Evolutionary conservation across 2,113 vertebrate genomes (phyloP).

Genomic region (Ptilonorhynchus violaceus): DNA sequence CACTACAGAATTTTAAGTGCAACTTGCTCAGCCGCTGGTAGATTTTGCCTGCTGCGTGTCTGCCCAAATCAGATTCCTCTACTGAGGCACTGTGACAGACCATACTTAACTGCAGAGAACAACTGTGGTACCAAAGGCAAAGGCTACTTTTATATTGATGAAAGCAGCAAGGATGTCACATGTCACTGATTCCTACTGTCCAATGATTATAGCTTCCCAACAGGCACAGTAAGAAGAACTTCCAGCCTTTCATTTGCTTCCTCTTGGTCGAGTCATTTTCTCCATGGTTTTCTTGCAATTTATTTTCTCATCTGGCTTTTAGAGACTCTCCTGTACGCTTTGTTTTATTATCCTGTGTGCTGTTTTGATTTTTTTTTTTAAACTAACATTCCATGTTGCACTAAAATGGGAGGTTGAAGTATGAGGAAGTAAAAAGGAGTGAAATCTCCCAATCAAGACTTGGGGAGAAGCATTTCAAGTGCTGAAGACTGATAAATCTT

Average conservation of each 20-base stretch:
- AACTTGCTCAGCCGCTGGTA: background rate
- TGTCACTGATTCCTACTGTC: background rate
- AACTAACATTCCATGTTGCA: background rate
- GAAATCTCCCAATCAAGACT: background rate
- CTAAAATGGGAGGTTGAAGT: background rate
- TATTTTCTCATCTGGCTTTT: background rate
- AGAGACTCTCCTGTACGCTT: background rate
- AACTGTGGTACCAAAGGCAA: background rate
- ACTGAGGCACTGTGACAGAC: background rate
- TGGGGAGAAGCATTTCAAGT: background rate
- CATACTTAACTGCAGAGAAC: background rate
- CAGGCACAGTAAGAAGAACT: background rate
- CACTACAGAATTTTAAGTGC: background rate
- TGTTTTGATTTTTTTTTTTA: background rate
- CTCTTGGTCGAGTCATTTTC: background rate
- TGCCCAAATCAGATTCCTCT: background rate
- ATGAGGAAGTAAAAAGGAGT: background rate
- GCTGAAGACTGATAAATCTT: background rate
- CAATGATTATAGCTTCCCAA: conserved; percentile 12
- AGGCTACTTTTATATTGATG: background rate
- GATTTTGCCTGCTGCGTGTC: background rate
- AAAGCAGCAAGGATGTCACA: background rate
- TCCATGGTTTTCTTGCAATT: background rate
- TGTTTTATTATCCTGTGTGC: background rate
- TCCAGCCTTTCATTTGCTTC: background rate